Evolutionary conservation across 2,113 vertebrate genomes (phyloP).

Genomic region (Gambusia affinis): DNA sequence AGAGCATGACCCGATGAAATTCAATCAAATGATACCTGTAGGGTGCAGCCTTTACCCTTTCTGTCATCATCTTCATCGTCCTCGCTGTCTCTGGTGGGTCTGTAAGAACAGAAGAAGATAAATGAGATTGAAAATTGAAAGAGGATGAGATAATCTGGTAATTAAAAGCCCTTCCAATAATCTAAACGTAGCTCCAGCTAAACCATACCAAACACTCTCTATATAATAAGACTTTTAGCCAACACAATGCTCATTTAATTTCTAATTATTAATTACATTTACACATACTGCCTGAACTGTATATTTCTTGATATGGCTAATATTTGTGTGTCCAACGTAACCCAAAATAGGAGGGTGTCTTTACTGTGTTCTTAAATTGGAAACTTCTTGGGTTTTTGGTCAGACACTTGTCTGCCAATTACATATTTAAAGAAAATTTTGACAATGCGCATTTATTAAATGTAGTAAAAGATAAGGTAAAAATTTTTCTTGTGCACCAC

Average conservation of each 20-base stretch:
- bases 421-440: too few species aligned
- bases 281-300: not conserved
- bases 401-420: too few species aligned
- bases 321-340: not conserved
- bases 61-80: slow-evolving; percentile 96
- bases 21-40: slow-evolving; percentile 75
- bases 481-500: too few species aligned
- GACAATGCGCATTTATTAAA: too few species aligned
- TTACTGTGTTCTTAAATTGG: not conserved
- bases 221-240: not conserved
- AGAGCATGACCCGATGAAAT: slow-evolving; percentile 3
- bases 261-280: not conserved
- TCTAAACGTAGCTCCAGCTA: slow-evolving; percentile 4
- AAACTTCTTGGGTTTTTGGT: too few species aligned
- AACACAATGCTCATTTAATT: not conserved
- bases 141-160: slow-evolving; percentile 38
- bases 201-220: slow-evolving; percentile 31
- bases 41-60: slow-evolving; percentile 89
- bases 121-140: slow-evolving; percentile 16
- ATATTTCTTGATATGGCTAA: not conserved
- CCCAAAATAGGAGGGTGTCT: not conserved
- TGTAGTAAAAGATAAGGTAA: too few species aligned
- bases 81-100: slow-evolving; percentile 94
- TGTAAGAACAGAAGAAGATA: slow-evolving; percentile 58
- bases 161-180: slow-evolving; percentile 34